Conservation (phyloP, 2,888 invertebrate species). For the Erebia palarica region DNA sequence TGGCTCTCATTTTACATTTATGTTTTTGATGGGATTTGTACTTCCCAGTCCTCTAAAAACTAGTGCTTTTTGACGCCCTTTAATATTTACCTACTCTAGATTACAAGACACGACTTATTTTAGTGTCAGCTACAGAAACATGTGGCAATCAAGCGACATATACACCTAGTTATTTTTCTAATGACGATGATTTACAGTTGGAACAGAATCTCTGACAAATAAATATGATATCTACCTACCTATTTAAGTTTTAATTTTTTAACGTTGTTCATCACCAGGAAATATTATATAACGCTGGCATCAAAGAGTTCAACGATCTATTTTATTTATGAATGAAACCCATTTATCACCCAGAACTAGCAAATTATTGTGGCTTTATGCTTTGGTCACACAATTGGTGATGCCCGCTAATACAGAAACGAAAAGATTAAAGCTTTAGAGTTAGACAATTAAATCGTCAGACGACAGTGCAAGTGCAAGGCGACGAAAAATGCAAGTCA, state of each 20-base stretch:
- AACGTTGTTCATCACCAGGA: not conserved
- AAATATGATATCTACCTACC: conserved; percentile 9
- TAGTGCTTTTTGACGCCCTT: too few species aligned
- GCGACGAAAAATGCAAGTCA: too few species aligned
- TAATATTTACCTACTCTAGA: too few species aligned
- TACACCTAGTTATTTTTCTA: too few species aligned
- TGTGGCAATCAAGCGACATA: conserved; percentile 28
- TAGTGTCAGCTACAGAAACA: conserved; percentile 23
- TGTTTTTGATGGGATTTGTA: too few species aligned
- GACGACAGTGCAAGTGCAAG: too few species aligned
- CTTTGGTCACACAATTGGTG: not conserved
- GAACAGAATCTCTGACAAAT: conserved; percentile 14
- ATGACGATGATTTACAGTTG: conserved; percentile 6
- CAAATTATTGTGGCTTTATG: not conserved
- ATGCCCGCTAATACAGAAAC: not conserved
- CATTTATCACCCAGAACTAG: not conserved
- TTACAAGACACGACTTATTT: conserved; percentile 11
- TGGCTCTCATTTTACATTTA: too few species aligned
- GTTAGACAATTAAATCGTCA: too few species aligned
- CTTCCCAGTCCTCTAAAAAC: too few species aligned
- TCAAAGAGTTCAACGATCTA: not conserved
- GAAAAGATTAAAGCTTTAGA: not conserved
- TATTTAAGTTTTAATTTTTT: not conserved
- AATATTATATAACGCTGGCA: conserved; percentile 18
- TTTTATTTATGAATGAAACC: not conserved